Conservation (phyloP, 2,888 invertebrate genomes). For the Malachius bipustulatus region DNA sequence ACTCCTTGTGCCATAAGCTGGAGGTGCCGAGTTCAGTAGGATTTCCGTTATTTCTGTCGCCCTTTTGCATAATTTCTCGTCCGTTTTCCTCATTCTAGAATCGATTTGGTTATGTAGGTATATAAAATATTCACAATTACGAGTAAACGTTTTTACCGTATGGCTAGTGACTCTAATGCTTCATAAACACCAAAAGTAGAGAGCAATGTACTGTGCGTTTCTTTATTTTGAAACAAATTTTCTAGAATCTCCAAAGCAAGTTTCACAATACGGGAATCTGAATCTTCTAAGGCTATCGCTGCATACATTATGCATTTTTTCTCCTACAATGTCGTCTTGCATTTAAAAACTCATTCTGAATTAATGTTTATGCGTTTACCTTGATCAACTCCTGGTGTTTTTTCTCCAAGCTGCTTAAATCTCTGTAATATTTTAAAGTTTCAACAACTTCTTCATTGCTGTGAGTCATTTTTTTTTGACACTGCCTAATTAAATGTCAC, state of each 20-base stretch:
- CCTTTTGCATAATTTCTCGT: constrained; percentile 1
- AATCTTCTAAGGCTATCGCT: constrained; percentile 11
- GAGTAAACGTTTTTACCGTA: no score
- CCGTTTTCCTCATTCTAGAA: not conserved
- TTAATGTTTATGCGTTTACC: not conserved
- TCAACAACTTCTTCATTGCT: not conserved
- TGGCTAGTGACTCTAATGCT: constrained; percentile 9
- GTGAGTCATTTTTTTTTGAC: constrained; percentile 4
- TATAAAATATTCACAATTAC: no score
- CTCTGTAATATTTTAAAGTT: constrained; percentile 1
- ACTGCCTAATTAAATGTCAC: not conserved
- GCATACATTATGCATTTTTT: constrained; percentile 11
- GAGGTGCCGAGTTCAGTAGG: constrained; percentile 6
- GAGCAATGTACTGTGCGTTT: constrained; percentile 8
- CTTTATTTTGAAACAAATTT: constrained; percentile 11
- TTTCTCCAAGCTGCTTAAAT: not conserved
- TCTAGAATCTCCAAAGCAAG: constrained; percentile 11
- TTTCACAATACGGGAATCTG: not conserved
- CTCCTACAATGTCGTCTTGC: constrained; percentile 5
- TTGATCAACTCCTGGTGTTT: constrained; percentile 2
- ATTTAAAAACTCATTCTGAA: not conserved
- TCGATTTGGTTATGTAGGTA: no score
- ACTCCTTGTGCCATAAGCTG: constrained; percentile 8
- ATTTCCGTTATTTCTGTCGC: constrained; percentile 8
- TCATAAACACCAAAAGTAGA: constrained; percentile 15